Conservation (phyloP, 2,113 vertebrate genomes). For the Camelus dromedarius region DNA sequence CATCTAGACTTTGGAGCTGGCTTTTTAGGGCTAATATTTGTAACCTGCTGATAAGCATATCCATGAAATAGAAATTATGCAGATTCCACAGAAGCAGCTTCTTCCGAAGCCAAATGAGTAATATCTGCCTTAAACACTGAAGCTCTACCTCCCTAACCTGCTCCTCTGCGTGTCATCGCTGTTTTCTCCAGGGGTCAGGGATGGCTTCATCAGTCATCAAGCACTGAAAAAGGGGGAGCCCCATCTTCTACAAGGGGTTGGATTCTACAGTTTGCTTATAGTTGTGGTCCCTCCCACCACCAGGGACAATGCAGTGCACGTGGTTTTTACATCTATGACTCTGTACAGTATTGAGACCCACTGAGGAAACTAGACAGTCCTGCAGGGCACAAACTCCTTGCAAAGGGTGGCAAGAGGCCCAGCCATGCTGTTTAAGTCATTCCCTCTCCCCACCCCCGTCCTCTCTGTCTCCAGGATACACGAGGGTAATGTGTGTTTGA, state of each 20-base stretch:
- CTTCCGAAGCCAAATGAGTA: slow-evolving; percentile 36
- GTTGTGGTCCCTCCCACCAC: background rate
- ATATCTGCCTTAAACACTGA: background rate
- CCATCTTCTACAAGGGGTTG: background rate
- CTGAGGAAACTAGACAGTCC: background rate
- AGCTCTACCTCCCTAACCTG: background rate
- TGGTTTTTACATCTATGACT: background rate
- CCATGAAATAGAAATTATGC: slow-evolving; percentile 13
- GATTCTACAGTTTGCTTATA: background rate
- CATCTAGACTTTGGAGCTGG: background rate
- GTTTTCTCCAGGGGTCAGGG: background rate
- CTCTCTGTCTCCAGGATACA: background rate
- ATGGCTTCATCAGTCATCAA: background rate
- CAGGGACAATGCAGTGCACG: too few relatives aligned
- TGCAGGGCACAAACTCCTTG: background rate
- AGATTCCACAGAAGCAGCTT: slow-evolving; percentile 15
- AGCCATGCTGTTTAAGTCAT: background rate
- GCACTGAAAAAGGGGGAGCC: background rate
- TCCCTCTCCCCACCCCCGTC: background rate
- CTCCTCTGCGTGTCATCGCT: background rate
- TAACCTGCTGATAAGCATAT: slow-evolving; percentile 15
- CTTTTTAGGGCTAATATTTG: background rate
- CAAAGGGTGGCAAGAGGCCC: background rate
- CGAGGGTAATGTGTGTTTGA: background rate
- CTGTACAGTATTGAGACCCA: background rate